Percentiles rank a stretch among this genome's conserved stretches.
phyloP scores from a whole-genome alignment of 2,797 vertebrate genomes.

The Halcyon leucocephala region DNA sequence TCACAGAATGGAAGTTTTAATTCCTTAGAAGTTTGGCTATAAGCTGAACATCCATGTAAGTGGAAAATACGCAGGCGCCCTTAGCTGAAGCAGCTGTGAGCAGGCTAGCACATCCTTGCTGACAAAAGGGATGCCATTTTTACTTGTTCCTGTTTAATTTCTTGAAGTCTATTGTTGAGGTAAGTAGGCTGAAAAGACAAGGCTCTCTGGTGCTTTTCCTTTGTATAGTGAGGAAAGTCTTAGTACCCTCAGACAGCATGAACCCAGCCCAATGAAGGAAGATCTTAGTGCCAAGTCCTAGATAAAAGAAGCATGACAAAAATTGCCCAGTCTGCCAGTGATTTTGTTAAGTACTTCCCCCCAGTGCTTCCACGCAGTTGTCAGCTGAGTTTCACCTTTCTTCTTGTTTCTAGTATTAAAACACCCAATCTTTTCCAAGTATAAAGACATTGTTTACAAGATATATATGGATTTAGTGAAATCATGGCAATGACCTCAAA shows the following conservation, averaged over 20 bases:
- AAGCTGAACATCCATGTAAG: neutral
- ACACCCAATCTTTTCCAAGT: neutral
- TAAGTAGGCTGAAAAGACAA: neutral
- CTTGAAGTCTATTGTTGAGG: neutral
- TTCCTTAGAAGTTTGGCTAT: neutral
- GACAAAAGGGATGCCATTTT: neutral
- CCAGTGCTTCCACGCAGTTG: neutral
- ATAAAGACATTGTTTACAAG: neutral
- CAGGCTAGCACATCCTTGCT: neutral
- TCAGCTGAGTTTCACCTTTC: neutral
- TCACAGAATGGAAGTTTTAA: neutral
- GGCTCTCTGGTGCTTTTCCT: neutral
- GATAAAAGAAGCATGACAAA: neutral
- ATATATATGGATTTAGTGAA: neutral
- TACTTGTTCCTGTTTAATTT: neutral
- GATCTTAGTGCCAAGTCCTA: neutral
- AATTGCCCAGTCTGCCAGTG: neutral
- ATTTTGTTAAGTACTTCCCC: neutral
- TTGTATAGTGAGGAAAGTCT: neutral
- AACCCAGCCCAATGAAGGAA: neutral
- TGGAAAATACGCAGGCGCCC: neutral
- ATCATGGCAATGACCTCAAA: neutral
- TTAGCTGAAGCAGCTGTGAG: neutral
- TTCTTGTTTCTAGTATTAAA: neutral
- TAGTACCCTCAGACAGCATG: neutral